phyloP scores from a whole-genome alignment of 2,888 invertebrate species.

The Plebejus argus region DNA sequence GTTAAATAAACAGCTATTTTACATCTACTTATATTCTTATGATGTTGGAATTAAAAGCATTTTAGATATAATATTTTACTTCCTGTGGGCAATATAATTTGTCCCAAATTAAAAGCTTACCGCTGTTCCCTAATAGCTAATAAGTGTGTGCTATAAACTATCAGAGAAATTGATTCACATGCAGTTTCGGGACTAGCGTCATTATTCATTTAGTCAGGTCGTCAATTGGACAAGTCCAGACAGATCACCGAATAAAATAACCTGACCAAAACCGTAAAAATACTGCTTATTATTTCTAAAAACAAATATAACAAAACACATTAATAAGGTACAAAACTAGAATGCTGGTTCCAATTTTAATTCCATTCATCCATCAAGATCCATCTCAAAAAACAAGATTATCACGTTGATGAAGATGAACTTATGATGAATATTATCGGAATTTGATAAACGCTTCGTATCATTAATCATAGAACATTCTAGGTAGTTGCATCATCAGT shows the following conservation, averaged over 20 bases:
- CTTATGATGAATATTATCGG: slow-evolving; percentile 7
- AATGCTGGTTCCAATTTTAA: neutral
- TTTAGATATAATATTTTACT: neutral
- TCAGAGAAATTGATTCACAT: too few relatives aligned
- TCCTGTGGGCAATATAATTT: neutral
- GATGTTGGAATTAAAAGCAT: neutral
- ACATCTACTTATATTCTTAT: neutral
- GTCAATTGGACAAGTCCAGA: too few relatives aligned
- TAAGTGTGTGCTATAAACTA: too few relatives aligned
- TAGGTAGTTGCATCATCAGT: slow-evolving; percentile 47
- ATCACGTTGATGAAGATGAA: slow-evolving; percentile 29
- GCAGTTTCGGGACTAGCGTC: too few relatives aligned
- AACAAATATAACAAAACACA: too few relatives aligned
- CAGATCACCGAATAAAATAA: too few relatives aligned
- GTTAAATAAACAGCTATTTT: neutral
- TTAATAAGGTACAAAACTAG: neutral
- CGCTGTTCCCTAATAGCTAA: too few relatives aligned
- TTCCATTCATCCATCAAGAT: neutral
- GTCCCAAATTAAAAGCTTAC: too few relatives aligned
- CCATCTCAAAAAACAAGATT: neutral
- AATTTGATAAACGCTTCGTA: slow-evolving; percentile 22
- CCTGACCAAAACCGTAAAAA: too few relatives aligned
- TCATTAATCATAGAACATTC: slow-evolving; percentile 41
- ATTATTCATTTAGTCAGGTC: too few relatives aligned
- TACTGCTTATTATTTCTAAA: too few relatives aligned